A percentile compares a stretch with the other conserved stretches of the same genome.
phyloP scores from a whole-genome alignment of 2,888 invertebrate genomes.

The Aspidiotus rigidus region DNA sequence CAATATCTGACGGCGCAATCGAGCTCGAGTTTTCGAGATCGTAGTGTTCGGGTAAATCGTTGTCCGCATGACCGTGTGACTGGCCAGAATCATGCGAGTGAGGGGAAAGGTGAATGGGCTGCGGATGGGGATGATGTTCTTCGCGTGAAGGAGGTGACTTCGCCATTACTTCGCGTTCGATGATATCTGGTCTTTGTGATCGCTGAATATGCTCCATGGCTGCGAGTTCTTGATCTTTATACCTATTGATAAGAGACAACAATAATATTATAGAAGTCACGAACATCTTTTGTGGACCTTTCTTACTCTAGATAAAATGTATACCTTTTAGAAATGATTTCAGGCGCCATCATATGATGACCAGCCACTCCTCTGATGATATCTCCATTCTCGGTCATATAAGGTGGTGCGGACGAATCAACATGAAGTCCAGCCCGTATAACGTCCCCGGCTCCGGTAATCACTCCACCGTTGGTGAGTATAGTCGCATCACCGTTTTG shows the following conservation, averaged over 20 bases:
- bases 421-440: conserved; percentile 38
- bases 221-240: conserved; percentile 70
- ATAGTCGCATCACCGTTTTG: conserved; percentile 55
- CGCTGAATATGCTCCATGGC: conserved; percentile 48
- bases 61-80: conserved; percentile 46
- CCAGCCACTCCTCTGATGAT: conserved; percentile 63
- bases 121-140: conserved; percentile 66
- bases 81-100: conserved; percentile 57
- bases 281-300: too few relatives aligned
- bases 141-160: conserved; percentile 75
- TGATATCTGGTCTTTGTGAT: conserved; percentile 82
- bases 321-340: conserved; percentile 69
- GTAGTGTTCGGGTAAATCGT: conserved; percentile 84
- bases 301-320: neutral
- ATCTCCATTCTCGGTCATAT: conserved; percentile 63
- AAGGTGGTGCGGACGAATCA: conserved; percentile 48
- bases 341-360: conserved; percentile 74
- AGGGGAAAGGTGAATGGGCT: conserved; percentile 46
- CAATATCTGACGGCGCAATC: conserved; percentile 94
- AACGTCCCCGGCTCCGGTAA: conserved; percentile 50
- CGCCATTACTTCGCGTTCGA: conserved; percentile 77
- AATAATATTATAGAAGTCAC: neutral
- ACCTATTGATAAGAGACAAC: conserved; percentile 41
- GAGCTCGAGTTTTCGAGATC: conserved; percentile 95
- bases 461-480: conserved; percentile 45